Conservation (phyloP, 2,888 invertebrate genomes). For the Petrophora chlorosata region DNA sequence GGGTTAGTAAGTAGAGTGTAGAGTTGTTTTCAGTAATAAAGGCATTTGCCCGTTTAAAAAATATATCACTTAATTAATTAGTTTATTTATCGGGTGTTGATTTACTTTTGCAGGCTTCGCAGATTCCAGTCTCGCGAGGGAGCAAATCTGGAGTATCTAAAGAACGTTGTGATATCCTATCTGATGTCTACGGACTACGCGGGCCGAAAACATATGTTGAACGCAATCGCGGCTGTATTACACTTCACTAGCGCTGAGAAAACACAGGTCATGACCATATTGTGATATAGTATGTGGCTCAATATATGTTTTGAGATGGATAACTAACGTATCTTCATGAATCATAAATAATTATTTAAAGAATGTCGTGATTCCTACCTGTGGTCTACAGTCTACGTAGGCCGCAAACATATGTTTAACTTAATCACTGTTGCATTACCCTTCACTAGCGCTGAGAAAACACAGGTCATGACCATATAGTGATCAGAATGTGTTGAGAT, state of each 20-base stretch:
- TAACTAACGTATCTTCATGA: no score
- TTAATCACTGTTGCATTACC: slow-evolving; percentile 94
- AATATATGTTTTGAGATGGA: no score
- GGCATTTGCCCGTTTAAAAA: not conserved
- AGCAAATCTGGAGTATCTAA: slow-evolving; percentile 94
- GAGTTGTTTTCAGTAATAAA: not conserved
- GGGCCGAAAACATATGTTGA: slow-evolving; percentile 92
- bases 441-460: slow-evolving; percentile 89
- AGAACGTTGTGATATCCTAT: slow-evolving; percentile 94
- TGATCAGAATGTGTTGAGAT: slow-evolving; percentile 34
- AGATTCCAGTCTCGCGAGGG: slow-evolving; percentile 91
- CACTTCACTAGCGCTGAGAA: slow-evolving; percentile 90
- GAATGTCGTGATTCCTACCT: slow-evolving; percentile 94
- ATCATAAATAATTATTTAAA: no score
- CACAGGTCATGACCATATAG: slow-evolving; percentile 57
- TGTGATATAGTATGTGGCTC: slow-evolving; percentile 37
- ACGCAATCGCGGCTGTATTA: slow-evolving; percentile 93
- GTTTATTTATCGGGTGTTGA: slow-evolving; percentile 5
- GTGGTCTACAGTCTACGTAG: slow-evolving; percentile 86
- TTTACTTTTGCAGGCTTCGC: slow-evolving; percentile 84
- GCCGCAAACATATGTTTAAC: slow-evolving; percentile 92
- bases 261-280: slow-evolving; percentile 61
- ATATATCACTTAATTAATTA: not conserved
- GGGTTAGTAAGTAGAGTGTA: no score
- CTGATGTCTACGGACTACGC: slow-evolving; percentile 87